phyloP scores from a whole-genome alignment of 64 coral and sea anemone genomes.

The Montipora sp. region DNA sequence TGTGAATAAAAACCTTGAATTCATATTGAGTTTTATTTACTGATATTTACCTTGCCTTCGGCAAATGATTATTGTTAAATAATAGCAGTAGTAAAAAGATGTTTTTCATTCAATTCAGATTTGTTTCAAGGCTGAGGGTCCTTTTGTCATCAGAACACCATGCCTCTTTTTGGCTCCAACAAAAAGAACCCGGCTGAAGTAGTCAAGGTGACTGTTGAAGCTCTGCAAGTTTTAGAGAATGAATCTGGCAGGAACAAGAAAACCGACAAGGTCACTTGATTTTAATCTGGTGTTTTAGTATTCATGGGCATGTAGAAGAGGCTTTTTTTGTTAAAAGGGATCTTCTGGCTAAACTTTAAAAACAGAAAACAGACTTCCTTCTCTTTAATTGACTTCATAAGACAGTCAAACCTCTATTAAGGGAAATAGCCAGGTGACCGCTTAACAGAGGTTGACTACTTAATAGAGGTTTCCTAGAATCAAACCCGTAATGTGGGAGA shows the following conservation, averaged over 20 bases:
- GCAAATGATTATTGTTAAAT: no score
- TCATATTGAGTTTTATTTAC: no score
- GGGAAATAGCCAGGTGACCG: no score
- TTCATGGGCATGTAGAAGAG: neutral
- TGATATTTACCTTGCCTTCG: no score
- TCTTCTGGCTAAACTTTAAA: neutral
- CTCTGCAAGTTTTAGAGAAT: constrained; percentile 42
- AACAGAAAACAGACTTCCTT: no score
- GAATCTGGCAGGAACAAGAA: constrained; percentile 73
- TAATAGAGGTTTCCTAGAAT: no score
- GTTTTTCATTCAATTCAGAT: neutral
- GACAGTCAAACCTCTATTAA: no score
- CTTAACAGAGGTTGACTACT: no score
- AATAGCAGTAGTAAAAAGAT: neutral
- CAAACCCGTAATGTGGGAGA: no score
- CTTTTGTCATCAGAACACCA: constrained; percentile 3
- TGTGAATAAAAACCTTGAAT: no score
- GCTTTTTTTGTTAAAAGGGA: neutral
- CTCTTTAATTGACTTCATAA: no score
- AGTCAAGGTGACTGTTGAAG: constrained; percentile 34
- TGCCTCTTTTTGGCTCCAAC: constrained; percentile 94
- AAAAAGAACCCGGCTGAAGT: constrained; percentile 90
- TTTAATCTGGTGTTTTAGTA: neutral
- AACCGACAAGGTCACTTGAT: constrained; percentile 75
- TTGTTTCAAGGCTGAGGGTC: neutral